Evolutionary conservation across 2,888 invertebrate species (phyloP).

Genomic region (Lacanobia oleracea): DNA sequence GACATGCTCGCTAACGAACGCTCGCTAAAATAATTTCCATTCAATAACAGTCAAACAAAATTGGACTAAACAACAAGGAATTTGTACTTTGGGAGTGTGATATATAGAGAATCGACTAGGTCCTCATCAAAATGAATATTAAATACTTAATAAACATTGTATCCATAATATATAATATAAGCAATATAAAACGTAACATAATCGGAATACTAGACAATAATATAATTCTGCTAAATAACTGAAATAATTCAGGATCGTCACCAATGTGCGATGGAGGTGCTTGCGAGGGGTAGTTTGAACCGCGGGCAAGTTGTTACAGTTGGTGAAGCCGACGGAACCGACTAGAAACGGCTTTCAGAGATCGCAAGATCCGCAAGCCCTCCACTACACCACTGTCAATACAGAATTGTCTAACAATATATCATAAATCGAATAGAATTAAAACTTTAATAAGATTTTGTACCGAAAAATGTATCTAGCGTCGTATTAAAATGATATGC

Average conservation of each 20-base stretch:
- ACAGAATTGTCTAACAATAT: slow-evolving; percentile 88
- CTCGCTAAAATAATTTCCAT: slow-evolving; percentile 89
- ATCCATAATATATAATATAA: slow-evolving; percentile 90
- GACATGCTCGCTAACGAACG: slow-evolving; percentile 69
- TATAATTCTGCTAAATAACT: slow-evolving; percentile 90
- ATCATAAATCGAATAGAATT: slow-evolving; percentile 86
- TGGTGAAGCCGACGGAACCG: slow-evolving; percentile 78
- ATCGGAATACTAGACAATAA: slow-evolving; percentile 90
- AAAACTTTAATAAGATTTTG: slow-evolving; percentile 88
- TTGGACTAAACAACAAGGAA: slow-evolving; percentile 91
- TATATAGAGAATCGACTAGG: slow-evolving; percentile 91
- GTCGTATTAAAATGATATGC: slow-evolving; percentile 89
- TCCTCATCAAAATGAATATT: slow-evolving; percentile 90
- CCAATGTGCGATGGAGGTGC: slow-evolving; percentile 78
- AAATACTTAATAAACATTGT: slow-evolving; percentile 90
- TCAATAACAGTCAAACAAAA: slow-evolving; percentile 90
- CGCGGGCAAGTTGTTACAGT: slow-evolving; percentile 62
- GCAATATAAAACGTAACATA: slow-evolving; percentile 91
- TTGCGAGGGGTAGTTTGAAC: slow-evolving; percentile 39
- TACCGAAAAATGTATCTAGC: slow-evolving; percentile 88
- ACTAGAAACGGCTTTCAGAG: slow-evolving; percentile 79
- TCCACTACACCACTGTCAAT: slow-evolving; percentile 82
- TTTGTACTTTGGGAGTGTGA: slow-evolving; percentile 91
- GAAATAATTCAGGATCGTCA: slow-evolving; percentile 86
- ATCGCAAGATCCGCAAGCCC: slow-evolving; percentile 59